These are phyloP conservation scores for Aurelia aurita complex sp. Pacific DNA, from an alignment of 30 jellyfish, hydroid and myxozoan genomes.

Conservation along the genomic window DNA sequence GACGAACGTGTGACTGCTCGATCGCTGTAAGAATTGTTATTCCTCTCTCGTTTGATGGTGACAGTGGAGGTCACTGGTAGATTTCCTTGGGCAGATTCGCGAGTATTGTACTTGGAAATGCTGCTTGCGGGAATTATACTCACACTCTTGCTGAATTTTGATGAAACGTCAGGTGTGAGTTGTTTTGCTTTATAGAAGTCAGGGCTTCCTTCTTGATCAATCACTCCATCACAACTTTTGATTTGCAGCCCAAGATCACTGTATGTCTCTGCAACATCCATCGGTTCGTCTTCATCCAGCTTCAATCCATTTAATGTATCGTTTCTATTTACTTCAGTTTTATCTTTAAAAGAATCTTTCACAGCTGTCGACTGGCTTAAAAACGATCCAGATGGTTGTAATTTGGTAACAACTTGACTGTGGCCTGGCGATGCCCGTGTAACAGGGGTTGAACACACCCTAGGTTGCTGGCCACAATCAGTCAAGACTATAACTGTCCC, in stretches of 20 bases:
- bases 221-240: background rate
- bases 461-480: conserved; percentile 48
- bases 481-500: conserved; percentile 73
- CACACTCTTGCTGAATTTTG: background rate
- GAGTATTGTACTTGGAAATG: background rate
- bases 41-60: conserved; percentile 37
- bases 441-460: background rate
- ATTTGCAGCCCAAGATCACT: background rate
- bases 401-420: background rate
- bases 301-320: background rate
- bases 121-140: background rate
- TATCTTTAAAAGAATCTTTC: background rate
- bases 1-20: conserved; percentile 18
- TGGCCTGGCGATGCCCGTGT: background rate
- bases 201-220: background rate
- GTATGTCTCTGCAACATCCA: background rate
- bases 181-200: background rate
- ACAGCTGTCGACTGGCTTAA: background rate
- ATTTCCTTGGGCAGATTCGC: conserved; percentile 6
- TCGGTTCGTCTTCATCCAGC: background rate
- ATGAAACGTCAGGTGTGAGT: background rate
- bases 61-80: conserved; percentile 10
- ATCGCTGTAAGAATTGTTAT: conserved; percentile 41
- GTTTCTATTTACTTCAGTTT: background rate
- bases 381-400: background rate